A percentile compares a stretch with the other conserved stretches of the same genome.
These are phyloP conservation scores for Ptychadena robeensis DNA, from an alignment of 2,797 vertebrate species.

Conservation along the genomic window DNA sequence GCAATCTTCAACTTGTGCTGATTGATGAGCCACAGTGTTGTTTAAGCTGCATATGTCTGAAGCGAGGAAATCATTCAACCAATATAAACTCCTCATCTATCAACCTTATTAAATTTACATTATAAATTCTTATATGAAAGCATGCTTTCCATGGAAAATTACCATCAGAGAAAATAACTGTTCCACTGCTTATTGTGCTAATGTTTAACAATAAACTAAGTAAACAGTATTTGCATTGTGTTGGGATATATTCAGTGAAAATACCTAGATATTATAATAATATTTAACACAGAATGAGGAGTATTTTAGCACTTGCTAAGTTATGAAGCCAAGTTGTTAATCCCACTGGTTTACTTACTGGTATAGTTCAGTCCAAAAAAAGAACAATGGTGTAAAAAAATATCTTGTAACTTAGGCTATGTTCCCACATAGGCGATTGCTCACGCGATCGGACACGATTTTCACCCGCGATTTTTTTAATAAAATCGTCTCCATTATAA, in stretches of 20 bases:
- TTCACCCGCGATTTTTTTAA: no score
- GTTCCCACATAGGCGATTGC: no score
- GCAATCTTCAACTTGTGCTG: background rate
- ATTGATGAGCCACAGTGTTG: background rate
- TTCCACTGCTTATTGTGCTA: background rate
- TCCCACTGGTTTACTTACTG: no score
- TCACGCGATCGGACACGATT: no score
- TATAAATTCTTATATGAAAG: background rate
- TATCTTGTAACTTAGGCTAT: no score
- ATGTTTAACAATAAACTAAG: background rate
- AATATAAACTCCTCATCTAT: background rate
- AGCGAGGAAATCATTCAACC: background rate
- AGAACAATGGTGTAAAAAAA: no score
- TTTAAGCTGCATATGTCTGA: background rate
- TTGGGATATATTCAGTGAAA: background rate
- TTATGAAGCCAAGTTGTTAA: no score
- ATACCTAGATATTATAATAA: no score
- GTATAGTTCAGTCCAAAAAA: no score
- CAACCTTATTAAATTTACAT: constrained; percentile 3
- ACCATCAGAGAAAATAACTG: background rate
- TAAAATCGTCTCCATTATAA: no score
- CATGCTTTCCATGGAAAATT: background rate
- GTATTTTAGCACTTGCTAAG: no score
- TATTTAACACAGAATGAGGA: no score
- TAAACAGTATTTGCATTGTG: background rate